Conservation (phyloP, 2,797 vertebrate genomes). For the Halcyon chelicuti region DNA sequence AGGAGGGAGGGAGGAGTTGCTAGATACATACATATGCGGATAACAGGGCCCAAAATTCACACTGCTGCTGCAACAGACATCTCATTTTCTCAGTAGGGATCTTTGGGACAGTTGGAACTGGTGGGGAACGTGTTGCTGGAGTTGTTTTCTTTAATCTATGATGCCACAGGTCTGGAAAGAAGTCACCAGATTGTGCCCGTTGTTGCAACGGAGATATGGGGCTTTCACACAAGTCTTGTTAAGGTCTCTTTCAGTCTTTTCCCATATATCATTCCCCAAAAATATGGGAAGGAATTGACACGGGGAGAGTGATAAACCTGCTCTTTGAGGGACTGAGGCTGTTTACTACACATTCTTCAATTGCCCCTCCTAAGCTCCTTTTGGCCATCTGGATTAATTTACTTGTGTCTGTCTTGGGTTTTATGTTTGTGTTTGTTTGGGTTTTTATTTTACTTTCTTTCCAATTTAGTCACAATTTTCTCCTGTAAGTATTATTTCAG, state of each 20-base stretch:
- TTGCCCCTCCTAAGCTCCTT: background rate
- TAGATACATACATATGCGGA: background rate
- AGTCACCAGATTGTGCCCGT: background rate
- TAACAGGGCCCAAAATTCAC: background rate
- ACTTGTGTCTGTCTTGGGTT: background rate
- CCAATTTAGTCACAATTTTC: background rate
- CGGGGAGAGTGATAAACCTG: background rate
- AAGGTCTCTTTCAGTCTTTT: background rate
- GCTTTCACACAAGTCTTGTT: background rate
- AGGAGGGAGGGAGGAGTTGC: background rate
- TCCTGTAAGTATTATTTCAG: background rate
- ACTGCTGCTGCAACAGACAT: background rate
- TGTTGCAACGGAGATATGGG: background rate
- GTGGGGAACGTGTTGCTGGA: background rate
- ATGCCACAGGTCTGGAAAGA: background rate
- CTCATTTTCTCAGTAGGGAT: background rate
- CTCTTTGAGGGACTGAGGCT: background rate
- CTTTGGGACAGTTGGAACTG: background rate
- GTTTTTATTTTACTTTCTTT: background rate
- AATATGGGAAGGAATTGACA: background rate
- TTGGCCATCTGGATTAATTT: background rate
- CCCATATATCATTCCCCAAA: background rate
- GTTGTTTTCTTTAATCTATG: background rate
- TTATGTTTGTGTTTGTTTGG: background rate
- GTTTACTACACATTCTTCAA: background rate